Percentiles rank a stretch among this genome's conserved stretches.
Conservation (phyloP, 2,888 invertebrate genomes). For the Rhodophaea formosa region DNA sequence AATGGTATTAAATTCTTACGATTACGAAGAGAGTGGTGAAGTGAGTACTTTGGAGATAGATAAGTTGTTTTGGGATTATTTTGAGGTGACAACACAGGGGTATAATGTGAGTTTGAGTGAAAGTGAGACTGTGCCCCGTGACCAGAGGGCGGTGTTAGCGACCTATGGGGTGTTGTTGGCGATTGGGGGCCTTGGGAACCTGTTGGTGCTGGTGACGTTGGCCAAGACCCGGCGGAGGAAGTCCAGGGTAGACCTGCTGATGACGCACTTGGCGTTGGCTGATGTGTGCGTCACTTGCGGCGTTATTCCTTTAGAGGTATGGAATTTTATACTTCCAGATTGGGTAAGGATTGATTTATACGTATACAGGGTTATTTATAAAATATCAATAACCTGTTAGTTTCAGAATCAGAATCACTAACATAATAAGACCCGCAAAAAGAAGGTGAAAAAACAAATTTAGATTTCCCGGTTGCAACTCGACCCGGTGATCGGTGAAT, state of each 20-base stretch:
- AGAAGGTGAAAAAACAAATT: too few relatives aligned
- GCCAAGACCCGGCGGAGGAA: constrained; percentile 83
- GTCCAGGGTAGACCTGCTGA: constrained; percentile 88
- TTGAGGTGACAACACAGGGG: constrained; percentile 40
- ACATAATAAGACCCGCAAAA: too few relatives aligned
- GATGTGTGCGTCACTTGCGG: constrained; percentile 91
- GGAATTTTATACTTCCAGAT: constrained; percentile 22
- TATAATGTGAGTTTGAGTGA: constrained; percentile 29
- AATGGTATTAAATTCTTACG: constrained; percentile 36
- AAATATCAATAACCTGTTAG: too few relatives aligned
- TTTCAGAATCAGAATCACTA: too few relatives aligned
- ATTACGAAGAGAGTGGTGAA: constrained; percentile 29
- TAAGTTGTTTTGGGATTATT: constrained; percentile 64
- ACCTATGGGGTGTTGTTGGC: constrained; percentile 84
- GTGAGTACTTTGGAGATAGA: constrained; percentile 44
- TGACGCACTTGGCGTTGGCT: constrained; percentile 88
- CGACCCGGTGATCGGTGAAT: too few relatives aligned
- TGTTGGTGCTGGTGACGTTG: constrained; percentile 85
- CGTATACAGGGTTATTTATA: too few relatives aligned
- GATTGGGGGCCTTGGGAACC: constrained; percentile 86
- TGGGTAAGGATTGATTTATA: too few relatives aligned
- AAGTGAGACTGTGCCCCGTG: constrained; percentile 38
- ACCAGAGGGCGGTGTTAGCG: constrained; percentile 71
- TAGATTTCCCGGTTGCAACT: too few relatives aligned
- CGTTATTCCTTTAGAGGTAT: constrained; percentile 87